A percentile compares a stretch with the other conserved stretches of the same genome.
phyloP scores from a whole-genome alignment of 2,888 invertebrate genomes.

The Agrochola lota region DNA sequence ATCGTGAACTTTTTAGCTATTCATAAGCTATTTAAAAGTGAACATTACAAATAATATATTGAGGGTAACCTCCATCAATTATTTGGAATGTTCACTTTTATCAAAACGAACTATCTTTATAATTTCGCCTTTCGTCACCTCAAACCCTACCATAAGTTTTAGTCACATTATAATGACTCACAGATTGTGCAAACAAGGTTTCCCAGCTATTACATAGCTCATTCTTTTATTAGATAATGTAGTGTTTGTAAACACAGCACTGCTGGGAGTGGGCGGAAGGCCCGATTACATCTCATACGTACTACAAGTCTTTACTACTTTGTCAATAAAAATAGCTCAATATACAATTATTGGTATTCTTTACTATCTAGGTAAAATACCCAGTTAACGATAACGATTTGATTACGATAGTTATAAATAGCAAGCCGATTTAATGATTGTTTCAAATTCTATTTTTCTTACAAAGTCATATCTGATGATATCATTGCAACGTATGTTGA shows the following conservation, averaged over 20 bases:
- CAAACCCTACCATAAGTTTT: constrained; percentile 28
- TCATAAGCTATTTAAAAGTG: neutral
- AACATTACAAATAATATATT: no score
- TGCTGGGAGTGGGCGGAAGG: constrained; percentile 46
- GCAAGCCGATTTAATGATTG: constrained; percentile 12
- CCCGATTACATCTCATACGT: constrained; percentile 54
- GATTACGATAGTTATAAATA: constrained; percentile 38
- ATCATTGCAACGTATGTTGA: constrained; percentile 5
- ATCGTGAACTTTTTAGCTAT: neutral
- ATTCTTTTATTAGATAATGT: constrained; percentile 52
- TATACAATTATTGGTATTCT: constrained; percentile 13
- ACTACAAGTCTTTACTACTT: constrained; percentile 32
- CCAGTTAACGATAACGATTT: constrained; percentile 30
- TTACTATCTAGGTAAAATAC: constrained; percentile 6
- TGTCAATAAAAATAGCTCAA: constrained; percentile 31
- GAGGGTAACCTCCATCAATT: neutral
- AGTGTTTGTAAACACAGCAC: constrained; percentile 47
- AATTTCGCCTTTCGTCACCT: neutral
- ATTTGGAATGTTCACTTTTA: constrained; percentile 7
- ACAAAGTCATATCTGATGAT: constrained; percentile 8
- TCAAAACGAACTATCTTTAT: neutral
- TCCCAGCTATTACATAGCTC: constrained; percentile 42
- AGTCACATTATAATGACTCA: constrained; percentile 24
- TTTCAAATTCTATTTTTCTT: constrained; percentile 19
- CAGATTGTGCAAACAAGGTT: constrained; percentile 18